Evolutionary conservation across 2,888 invertebrate genomes (phyloP).

Genomic region (Cabera pusaria): DNA sequence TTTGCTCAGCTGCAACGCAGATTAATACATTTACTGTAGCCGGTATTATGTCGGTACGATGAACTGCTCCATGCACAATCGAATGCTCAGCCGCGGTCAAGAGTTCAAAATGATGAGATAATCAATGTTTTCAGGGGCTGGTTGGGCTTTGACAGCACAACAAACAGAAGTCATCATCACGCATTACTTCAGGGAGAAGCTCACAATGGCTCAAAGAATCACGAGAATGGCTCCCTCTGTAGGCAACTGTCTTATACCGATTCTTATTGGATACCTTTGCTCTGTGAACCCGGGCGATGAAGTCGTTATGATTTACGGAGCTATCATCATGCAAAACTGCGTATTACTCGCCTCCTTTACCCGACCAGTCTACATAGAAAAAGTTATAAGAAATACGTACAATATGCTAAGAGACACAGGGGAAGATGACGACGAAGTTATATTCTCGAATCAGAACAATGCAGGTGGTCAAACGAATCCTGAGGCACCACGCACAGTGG

Average conservation of each 20-base stretch:
- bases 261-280: slow-evolving; percentile 76
- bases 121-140: slow-evolving; percentile 71
- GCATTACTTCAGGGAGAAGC: slow-evolving; percentile 83
- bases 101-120: not conserved
- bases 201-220: slow-evolving; percentile 75
- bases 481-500: slow-evolving; percentile 23
- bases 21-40: too few species aligned
- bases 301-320: slow-evolving; percentile 82
- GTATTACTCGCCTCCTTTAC: slow-evolving; percentile 77
- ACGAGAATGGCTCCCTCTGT: slow-evolving; percentile 77
- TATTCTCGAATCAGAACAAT: slow-evolving; percentile 72
- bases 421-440: slow-evolving; percentile 83
- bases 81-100: slow-evolving; percentile 10
- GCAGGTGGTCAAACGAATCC: slow-evolving; percentile 13
- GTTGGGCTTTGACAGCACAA: slow-evolving; percentile 80
- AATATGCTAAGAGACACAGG: slow-evolving; percentile 71
- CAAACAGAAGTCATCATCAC: slow-evolving; percentile 83
- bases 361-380: slow-evolving; percentile 80
- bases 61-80: too few species aligned
- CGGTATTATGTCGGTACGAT: too few species aligned
- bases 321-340: slow-evolving; percentile 83
- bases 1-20: too few species aligned
- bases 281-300: slow-evolving; percentile 61
- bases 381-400: slow-evolving; percentile 69
- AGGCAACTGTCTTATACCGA: slow-evolving; percentile 79